phyloP scores from a whole-genome alignment of 2,888 invertebrate species.

The Blastobasis adustella region DNA sequence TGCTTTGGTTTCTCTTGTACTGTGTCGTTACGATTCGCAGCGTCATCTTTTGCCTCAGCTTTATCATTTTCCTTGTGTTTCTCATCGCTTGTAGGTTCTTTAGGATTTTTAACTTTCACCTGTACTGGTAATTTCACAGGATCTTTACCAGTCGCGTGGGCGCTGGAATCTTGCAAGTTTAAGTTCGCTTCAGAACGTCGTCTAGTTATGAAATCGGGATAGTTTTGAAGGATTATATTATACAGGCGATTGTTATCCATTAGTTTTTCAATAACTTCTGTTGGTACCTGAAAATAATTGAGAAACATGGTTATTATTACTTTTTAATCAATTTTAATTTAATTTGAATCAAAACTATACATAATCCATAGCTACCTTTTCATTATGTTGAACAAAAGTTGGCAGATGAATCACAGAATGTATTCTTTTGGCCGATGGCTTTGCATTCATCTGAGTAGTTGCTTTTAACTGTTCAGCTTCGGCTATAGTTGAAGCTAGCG shows the following conservation, averaged over 20 bases:
- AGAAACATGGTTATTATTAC: no score
- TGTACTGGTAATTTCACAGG: conserved; percentile 45
- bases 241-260: conserved; percentile 77
- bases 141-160: conserved; percentile 22
- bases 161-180: conserved; percentile 28
- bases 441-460: conserved; percentile 59
- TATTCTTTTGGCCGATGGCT: conserved; percentile 49
- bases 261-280: conserved; percentile 81
- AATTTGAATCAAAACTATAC: background rate
- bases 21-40: conserved; percentile 5
- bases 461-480: conserved; percentile 60
- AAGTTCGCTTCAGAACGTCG: conserved; percentile 77
- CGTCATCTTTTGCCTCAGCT: conserved; percentile 18
- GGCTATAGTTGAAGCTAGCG: conserved; percentile 72
- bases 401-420: conserved; percentile 85
- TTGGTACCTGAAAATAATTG: conserved; percentile 72
- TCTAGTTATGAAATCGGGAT: conserved; percentile 78
- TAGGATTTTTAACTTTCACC: conserved; percentile 35
- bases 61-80: conserved; percentile 15
- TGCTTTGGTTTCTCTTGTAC: conserved; percentile 10
- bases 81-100: conserved; percentile 16
- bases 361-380: conserved; percentile 65
- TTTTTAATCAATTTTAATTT: background rate
- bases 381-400: conserved; percentile 82
- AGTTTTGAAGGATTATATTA: conserved; percentile 81